Evolutionary conservation across 1,140 invertebrate genomes (phyloP), one percentile per base, ranked within the genome.

Genomic region (Homarus americanus): DNA sequence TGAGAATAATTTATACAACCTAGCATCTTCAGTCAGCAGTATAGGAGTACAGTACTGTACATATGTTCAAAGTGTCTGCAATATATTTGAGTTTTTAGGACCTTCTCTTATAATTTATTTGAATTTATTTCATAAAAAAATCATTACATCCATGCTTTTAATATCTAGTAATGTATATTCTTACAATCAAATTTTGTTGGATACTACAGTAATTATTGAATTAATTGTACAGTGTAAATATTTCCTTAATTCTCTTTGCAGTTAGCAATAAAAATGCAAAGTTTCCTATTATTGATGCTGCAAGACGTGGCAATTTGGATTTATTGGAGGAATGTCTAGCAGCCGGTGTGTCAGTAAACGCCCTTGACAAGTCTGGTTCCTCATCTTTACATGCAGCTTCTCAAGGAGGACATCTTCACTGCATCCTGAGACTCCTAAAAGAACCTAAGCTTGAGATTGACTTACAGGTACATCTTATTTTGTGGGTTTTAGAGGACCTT

Each of bases 331-430:
- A 97, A 94, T 96, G 96, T 93, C 93, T 97, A 12, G 93, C 93
- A 79, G 95, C 96, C 93, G 95, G 96, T 78, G 96, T 97, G 87
- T 97, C 96, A 41, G 95, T 96, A 28, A 97, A 96, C 93, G 95
- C 95, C 85, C 94, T 97, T 89, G 96, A 97, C 94, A 95, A 96
- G 93, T 95, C 96, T 87, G 96, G 96, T 15, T 96, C 96, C 72
- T 97, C 96, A 76, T 95, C 96, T 36, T 93, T 97, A 20, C 96
- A 97, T 93, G 97, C 96, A 96, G 96, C 96, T 66, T 94, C 95
- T 44, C 95, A 96, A 93, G 95, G 95, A 53, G 96, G 95, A 32
- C 95, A 96, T 93, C 85, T 93, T n/a, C 93, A 94, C 0, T 94
- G 94, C 75, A 93, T 94, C 0, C 72, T 92, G 76, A 76, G 93